A percentile compares a stretch with the other conserved stretches of the same genome.
These are phyloP conservation scores for Okamejei kenojei DNA, from an alignment of 2,797 vertebrate species.

Conservation along the genomic window DNA sequence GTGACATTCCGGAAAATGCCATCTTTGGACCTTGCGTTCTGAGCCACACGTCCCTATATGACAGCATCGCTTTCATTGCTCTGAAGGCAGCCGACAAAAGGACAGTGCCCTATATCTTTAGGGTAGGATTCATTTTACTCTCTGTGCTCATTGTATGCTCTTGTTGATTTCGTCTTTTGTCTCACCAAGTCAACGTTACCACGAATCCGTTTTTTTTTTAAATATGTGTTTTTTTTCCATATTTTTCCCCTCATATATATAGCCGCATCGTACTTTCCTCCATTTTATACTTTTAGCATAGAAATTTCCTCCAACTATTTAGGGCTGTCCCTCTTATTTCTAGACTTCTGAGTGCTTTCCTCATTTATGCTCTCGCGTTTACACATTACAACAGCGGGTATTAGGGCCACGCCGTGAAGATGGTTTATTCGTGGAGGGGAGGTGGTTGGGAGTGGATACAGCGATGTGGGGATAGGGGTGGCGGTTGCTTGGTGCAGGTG, in stretches of 20 bases:
- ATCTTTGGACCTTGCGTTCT: slow-evolving; percentile 91
- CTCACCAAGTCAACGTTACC: not conserved
- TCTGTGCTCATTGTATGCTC: not conserved
- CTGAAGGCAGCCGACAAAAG: slow-evolving; percentile 94
- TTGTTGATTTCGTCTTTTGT: not conserved
- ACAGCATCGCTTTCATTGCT: slow-evolving; percentile 96
- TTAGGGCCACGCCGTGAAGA: not conserved
- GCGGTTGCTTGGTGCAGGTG: no score
- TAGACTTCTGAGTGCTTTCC: not conserved
- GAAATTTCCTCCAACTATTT: not conserved
- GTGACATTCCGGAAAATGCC: slow-evolving; percentile 90
- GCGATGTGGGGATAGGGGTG: no score
- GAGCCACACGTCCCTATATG: slow-evolving; percentile 91
- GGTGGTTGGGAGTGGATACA: no score
- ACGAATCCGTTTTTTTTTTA: not conserved
- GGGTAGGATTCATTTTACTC: slow-evolving; percentile 60
- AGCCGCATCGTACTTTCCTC: not conserved
- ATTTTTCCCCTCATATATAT: not conserved
- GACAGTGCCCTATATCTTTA: slow-evolving; percentile 90
- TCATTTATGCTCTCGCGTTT: not conserved
- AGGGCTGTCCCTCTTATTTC: not conserved
- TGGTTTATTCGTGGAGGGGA: no score
- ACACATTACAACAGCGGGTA: not conserved
- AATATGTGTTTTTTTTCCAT: no score
- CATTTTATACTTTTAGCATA: not conserved